Conservation (phyloP, 2,888 invertebrate species). For the Drosophila acutilabella region DNA sequence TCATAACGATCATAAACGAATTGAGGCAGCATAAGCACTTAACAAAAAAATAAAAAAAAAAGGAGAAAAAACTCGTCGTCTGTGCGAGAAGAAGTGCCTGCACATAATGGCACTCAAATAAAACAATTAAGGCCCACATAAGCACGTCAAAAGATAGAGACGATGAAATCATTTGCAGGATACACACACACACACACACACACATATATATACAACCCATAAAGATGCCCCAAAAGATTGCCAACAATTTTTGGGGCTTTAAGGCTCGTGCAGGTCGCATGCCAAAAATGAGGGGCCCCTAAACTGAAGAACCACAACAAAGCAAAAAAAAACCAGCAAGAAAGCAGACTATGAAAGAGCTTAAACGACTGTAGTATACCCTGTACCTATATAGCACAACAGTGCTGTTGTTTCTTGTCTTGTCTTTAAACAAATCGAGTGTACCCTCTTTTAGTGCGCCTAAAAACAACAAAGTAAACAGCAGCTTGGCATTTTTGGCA, state of each 20-base stretch:
- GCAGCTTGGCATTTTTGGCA: slow-evolving; percentile 77
- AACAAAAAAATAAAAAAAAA: slow-evolving; percentile 32
- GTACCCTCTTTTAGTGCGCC: no score
- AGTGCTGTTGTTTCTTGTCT: no score
- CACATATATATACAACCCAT: slow-evolving; percentile 34
- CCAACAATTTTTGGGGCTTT: slow-evolving; percentile 68
- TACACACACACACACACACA: slow-evolving; percentile 26
- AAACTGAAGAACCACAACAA: slow-evolving; percentile 31
- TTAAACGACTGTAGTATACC: no score
- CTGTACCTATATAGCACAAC: no score
- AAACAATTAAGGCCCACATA: slow-evolving; percentile 77
- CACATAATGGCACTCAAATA: slow-evolving; percentile 79
- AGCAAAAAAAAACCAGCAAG: slow-evolving; percentile 2
- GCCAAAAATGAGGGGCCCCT: slow-evolving; percentile 68
- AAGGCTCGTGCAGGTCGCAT: slow-evolving; percentile 82
- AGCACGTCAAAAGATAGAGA: slow-evolving; percentile 64
- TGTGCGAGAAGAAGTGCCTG: slow-evolving; percentile 64
- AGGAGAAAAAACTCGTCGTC: slow-evolving; percentile 35
- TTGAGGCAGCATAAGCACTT: slow-evolving; percentile 67
- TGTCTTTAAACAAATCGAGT: no score
- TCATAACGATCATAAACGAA: slow-evolving; percentile 68
- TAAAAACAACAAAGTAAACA: slow-evolving; percentile 35
- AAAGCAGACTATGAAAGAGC: no score
- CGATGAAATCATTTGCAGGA: slow-evolving; percentile 78
- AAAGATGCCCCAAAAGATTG: slow-evolving; percentile 73